These are phyloP conservation scores for Cyrtorhinus lividipennis DNA, from an alignment of 1,140 invertebrate genomes.

Conservation along the genomic window DNA sequence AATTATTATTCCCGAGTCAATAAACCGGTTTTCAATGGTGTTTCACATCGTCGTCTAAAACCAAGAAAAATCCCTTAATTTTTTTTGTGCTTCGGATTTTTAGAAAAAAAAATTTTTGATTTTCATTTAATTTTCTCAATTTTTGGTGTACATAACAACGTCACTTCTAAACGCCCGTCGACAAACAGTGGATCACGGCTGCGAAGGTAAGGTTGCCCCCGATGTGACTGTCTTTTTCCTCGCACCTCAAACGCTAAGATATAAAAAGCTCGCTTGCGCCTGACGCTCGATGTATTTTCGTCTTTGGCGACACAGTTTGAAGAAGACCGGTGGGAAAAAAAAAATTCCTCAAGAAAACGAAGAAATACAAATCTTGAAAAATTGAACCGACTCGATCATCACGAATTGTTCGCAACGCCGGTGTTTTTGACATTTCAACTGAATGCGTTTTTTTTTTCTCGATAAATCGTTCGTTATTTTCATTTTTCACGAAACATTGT, in stretches of 20 bases:
- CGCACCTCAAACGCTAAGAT: constrained; percentile 6
- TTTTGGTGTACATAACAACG: no score
- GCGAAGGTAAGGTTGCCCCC: background rate
- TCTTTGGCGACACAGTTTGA: constrained; percentile 6
- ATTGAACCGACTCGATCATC: no score
- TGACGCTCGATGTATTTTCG: constrained; percentile 1
- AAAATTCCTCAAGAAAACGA: no score
- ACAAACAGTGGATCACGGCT: background rate
- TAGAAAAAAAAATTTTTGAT: no score
- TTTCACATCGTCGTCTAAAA: background rate
- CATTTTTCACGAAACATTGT: no score
- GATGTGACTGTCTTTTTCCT: background rate
- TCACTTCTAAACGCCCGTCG: background rate
- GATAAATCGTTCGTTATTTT: no score
- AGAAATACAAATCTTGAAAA: no score
- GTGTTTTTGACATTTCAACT: no score
- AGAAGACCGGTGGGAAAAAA: background rate
- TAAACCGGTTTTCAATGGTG: background rate
- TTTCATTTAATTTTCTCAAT: no score
- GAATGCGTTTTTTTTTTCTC: no score
- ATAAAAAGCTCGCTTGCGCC: constrained; percentile 1
- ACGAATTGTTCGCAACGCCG: no score
- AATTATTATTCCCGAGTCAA: no score
- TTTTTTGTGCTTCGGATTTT: background rate
- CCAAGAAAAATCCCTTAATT: background rate